Base-by-base conservation (phyloP, 2,888 invertebrate species). In the Sesia bembeciformis region DNA sequence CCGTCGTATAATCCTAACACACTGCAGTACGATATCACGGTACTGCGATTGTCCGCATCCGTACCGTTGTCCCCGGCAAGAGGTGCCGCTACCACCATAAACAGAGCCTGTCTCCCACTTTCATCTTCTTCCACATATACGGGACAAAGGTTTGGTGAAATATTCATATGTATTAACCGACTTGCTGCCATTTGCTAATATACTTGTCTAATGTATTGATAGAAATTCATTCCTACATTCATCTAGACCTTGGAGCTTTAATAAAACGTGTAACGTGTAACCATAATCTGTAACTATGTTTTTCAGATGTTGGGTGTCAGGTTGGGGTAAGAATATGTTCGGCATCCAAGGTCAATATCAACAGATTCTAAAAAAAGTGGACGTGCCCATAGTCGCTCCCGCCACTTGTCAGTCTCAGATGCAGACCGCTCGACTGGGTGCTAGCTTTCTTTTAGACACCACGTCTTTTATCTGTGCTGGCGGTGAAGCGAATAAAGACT, bases 241-340 rank as follows among this genome's bases (percentile, higher is more conserved):
- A n/a, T n/a, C n/a, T n/a, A n/a, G n/a, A n/a, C n/a, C n/a, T n/a
- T n/a, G n/a, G n/a, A 23, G 23, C 23, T 23, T 23, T 23, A 23
- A 23, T 23, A 23, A 23, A 23, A 23, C 23, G 2, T 23, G 23
- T 23, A 23, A 23, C 23, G 2, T 23, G 23, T 23, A 23, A 23
- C 23, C 23, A 23, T 23, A 23, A 23, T 23, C 23, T 23, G 23
- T 23, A 23, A 23, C 50, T 50, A 38, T 50, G 4, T 23, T 49
- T 49, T 50, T 39, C 56, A 90, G 90, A 59, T 93, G 93, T 67
- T 91, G 90, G 83, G 94, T 95, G 0, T 88, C 94, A n/a, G 97
- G 97, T 6, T 97, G 97, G 96, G 97, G 97, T 7, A 95, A 96
- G 72, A 90, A 95, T 62, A 92, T 93, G 62, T 97, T 95, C 59